Evolutionary conservation across 64 coral and sea anemone species (phyloP), one percentile per base, ranked within the genome.

Genomic region (Hydrozoanthus tunicans): DNA sequence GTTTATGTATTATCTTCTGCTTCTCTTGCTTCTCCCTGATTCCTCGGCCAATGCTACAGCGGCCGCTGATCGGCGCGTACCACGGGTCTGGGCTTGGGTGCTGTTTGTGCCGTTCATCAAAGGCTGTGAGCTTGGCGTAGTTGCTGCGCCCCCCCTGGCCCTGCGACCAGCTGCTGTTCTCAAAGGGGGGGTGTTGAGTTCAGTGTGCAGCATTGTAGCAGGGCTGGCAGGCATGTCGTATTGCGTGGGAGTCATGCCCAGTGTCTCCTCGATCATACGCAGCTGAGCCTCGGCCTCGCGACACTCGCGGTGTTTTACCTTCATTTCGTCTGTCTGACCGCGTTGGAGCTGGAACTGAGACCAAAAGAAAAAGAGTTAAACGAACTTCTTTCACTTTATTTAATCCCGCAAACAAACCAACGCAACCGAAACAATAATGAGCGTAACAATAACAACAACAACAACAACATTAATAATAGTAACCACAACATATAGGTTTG

Each of bases 171-270:
- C 79, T 10, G 91, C 88, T 32, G 91, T 93, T 58, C 93, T 91
- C 58, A 78, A 81, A 7, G 91, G 89, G 12, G 95, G 92, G 4
- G 80, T 96, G n/a, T 78, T 96, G 20, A 96, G 92, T 67, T 95
- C 96, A 66, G 96, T 95, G n/a, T 95, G 91, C 58, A 98, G 57
- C 96, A 98, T 98, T 9, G 96, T 95, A 58, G 93, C 96, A 32
- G 96, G 96, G 82, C 93, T 95, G 15, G 96, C 93, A 1, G 96
- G 96, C 96, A 98, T 98, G 79, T 98, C 94, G 70, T 98, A 98
- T 71, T 95, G 91, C 62, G 96, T 95, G 7, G 96, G 96, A 11
- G 96, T 98, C 96, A 98, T 98, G 20, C 96, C 96, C 26, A 98
- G 89, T 62, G 81, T 92, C 80, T 98, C 93, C 59, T 98, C 96